Evolutionary conservation across 2,888 invertebrate genomes (phyloP), one percentile per base, ranked within the genome.

Genomic region (Pachycephus smyrnensis): DNA sequence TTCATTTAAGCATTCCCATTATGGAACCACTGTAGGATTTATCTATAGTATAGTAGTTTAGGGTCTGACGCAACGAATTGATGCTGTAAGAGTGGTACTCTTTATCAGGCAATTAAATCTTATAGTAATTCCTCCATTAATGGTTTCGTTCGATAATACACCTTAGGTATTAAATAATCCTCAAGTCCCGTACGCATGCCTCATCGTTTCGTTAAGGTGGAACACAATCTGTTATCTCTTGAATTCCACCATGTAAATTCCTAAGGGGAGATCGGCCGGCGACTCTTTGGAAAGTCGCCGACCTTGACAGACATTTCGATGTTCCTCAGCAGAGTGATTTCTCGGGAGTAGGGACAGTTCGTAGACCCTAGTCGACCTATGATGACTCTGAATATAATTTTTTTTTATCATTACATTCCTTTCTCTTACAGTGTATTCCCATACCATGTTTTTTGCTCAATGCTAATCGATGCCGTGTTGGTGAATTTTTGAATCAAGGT

Each of bases 301-400:
- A 88, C 86, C 88, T 88, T 88, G 87, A 82, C 87, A 85, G 85
- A 86, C 82, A 88, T 88, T 85, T 82, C 77, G 76, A 82, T 78
- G 77, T 80, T 81, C 73, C 74, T 35, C 69, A 30, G 31, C 32
- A 33, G 1, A 55, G 55, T 6, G 9, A 55, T 15, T 55, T 23
- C 9, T 55, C 23, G 23, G 1, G 55, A 23, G 2, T 55, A 23
- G 23, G 55, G 55, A 55, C 2, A 55, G 23, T 23, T 55, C 55
- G 23, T 55, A 55, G 55, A 55, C 23, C 35, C 9, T 23, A 55
- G 6, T 15, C 2, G 55, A 2, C 9, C 23, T 9, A 2, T 23
- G 1, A 23, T 55, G 23, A 9, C 9, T 6, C 6, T 15, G 12
- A 23, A 40, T 15, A 15, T 15, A 3, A 40, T 40, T 40, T 23